These are phyloP conservation scores for Eumaeus atala DNA, from an alignment of 1,140 invertebrate genomes.

Conservation along the genomic window DNA sequence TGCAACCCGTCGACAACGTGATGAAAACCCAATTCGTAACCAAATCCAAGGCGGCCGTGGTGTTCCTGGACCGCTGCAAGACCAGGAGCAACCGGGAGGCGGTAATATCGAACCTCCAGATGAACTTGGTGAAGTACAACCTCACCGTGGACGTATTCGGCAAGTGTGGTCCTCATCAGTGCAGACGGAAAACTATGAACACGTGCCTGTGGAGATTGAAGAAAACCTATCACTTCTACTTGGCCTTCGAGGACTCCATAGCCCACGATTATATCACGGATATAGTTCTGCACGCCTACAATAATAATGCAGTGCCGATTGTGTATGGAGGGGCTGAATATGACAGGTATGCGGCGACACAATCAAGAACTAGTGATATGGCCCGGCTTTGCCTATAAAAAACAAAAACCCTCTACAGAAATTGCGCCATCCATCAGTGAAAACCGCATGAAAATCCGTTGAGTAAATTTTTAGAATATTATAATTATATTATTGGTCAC, in stretches of 20 bases:
- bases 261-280: constrained; percentile 77
- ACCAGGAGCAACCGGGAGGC: constrained; percentile 74
- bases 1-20: constrained; percentile 30
- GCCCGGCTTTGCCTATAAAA: too few relatives aligned
- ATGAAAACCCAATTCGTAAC: constrained; percentile 31
- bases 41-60: constrained; percentile 71
- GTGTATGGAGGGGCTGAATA: constrained; percentile 67
- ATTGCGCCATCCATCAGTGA: too few relatives aligned
- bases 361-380: too few relatives aligned
- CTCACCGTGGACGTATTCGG: constrained; percentile 80
- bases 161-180: constrained; percentile 69
- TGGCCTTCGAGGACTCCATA: constrained; percentile 80
- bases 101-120: constrained; percentile 75
- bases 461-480: too few relatives aligned
- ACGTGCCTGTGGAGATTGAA: constrained; percentile 63
- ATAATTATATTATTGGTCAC: too few relatives aligned
- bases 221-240: constrained; percentile 78
- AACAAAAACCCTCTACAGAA: too few relatives aligned
- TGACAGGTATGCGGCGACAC: constrained; percentile 34
- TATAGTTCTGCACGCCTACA: constrained; percentile 71
- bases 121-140: constrained; percentile 63
- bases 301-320: constrained; percentile 69
- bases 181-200: constrained; percentile 37
- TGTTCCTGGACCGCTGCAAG: constrained; percentile 79
- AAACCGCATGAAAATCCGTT: too few relatives aligned